Conservation (phyloP, 1,140 invertebrate species). For the Brachionus asplanchnoidis region DNA sequence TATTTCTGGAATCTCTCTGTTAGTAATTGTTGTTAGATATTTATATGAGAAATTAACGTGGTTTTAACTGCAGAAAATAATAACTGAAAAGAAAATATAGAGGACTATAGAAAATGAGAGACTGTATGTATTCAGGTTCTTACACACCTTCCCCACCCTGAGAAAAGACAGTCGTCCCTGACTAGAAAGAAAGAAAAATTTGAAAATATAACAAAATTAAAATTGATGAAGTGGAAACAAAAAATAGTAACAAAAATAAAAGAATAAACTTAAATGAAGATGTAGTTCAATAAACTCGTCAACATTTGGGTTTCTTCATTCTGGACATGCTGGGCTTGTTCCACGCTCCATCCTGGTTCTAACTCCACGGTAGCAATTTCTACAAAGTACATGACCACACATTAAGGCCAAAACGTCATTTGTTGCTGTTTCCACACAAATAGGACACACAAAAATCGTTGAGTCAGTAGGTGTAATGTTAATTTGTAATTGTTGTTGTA, state of each 20-base stretch:
- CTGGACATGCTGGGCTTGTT: background rate
- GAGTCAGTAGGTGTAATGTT: background rate
- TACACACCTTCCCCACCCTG: background rate
- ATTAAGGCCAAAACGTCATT: background rate
- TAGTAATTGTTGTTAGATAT: no score
- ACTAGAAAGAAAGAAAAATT: background rate
- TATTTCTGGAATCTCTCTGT: no score
- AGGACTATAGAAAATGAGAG: background rate
- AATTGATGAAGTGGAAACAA: background rate
- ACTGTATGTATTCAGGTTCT: background rate
- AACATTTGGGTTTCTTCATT: background rate
- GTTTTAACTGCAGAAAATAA: background rate
- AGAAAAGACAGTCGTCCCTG: background rate
- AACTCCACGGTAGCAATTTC: background rate
- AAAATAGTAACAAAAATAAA: background rate
- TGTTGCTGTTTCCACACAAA: background rate
- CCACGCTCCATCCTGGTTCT: background rate
- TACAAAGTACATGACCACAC: background rate
- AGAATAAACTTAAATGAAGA: background rate
- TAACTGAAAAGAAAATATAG: background rate
- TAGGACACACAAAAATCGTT: background rate
- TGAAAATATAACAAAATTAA: background rate
- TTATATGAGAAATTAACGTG: background rate
- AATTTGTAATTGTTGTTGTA: background rate
- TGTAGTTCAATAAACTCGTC: background rate